These are phyloP conservation scores for Acrocephalus scirpaceus DNA, from an alignment of 2,797 vertebrate species.

Conservation along the genomic window DNA sequence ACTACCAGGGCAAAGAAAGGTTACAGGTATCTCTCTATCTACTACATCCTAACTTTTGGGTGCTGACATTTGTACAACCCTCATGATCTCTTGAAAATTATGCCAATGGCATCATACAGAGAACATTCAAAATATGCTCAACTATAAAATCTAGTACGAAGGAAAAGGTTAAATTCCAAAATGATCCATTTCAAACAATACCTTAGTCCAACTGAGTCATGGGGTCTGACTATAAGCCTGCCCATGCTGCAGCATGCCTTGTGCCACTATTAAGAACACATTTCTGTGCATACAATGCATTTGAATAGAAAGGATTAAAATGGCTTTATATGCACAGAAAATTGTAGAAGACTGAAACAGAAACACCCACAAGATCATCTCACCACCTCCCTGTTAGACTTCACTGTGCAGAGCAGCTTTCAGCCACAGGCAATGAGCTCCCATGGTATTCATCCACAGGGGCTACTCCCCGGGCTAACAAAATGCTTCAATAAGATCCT, in stretches of 20 bases:
- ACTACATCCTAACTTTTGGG: background rate
- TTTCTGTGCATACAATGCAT: background rate
- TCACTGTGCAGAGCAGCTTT: background rate
- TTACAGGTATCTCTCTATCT: background rate
- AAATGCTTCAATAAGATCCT: background rate
- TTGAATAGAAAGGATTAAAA: slow-evolving; percentile 13
- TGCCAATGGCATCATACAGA: background rate
- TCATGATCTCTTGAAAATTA: background rate
- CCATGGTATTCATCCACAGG: rapidly evolving
- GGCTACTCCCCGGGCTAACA: background rate
- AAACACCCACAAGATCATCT: background rate
- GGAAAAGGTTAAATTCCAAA: background rate
- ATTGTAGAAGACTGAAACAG: background rate
- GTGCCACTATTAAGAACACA: background rate
- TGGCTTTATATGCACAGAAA: background rate
- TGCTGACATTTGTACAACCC: background rate
- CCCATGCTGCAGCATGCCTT: background rate
- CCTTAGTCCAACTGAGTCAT: background rate
- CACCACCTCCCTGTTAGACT: background rate
- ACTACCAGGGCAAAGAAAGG: background rate
- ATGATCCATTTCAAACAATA: background rate
- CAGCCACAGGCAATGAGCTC: background rate
- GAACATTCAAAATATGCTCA: background rate
- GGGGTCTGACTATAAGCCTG: background rate
- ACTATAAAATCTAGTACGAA: background rate